These are phyloP conservation scores for Napeogenes inachia DNA, from an alignment of 2,888 invertebrate genomes.

Conservation along the genomic window DNA sequence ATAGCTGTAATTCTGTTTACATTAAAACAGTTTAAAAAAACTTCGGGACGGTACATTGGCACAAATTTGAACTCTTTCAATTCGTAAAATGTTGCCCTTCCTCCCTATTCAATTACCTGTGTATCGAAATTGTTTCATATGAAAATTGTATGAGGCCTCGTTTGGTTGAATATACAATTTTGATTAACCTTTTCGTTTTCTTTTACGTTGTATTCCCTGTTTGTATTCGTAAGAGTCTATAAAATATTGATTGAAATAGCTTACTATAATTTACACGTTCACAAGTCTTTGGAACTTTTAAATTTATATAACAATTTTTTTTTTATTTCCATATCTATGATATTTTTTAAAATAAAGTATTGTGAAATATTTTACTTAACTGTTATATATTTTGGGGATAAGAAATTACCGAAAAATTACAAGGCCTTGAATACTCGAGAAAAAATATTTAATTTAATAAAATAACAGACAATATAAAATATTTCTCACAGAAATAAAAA, in stretches of 20 bases:
- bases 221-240: conserved; percentile 7
- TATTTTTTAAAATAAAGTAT: too few species aligned
- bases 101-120: conserved; percentile 25
- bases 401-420: too few species aligned
- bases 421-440: too few species aligned
- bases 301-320: not conserved
- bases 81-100: conserved; percentile 36
- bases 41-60: conserved; percentile 49
- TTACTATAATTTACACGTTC: conserved; percentile 3
- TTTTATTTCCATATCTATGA: conserved; percentile 1
- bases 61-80: conserved; percentile 60
- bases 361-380: too few species aligned
- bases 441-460: too few species aligned
- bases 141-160: conserved; percentile 22
- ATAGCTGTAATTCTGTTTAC: conserved; percentile 61
- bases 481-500: too few species aligned
- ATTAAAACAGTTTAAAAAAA: conserved; percentile 70
- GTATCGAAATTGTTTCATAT: conserved; percentile 27
- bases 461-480: too few species aligned
- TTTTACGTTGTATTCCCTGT: conserved; percentile 16
- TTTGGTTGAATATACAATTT: conserved; percentile 23
- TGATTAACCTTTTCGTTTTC: conserved; percentile 20
- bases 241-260: conserved; percentile 11
- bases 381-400: too few species aligned
- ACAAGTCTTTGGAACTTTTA: not conserved